Evolutionary conservation across 2,797 vertebrate species (phyloP), one percentile per base, ranked within the genome.

Genomic region (Falco biarmicus): DNA sequence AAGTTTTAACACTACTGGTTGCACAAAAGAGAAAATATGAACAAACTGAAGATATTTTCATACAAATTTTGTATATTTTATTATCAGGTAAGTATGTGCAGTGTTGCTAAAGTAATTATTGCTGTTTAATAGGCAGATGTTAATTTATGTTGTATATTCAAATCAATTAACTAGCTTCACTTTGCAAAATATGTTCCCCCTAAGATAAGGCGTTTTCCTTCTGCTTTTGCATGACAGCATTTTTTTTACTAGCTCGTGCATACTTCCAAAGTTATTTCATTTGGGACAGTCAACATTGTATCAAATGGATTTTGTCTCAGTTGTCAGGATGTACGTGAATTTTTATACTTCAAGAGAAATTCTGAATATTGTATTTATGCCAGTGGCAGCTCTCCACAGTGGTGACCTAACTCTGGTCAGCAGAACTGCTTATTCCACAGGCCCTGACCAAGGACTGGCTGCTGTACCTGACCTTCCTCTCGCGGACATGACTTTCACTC

Each of bases 241-340:
- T 78, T 88, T 86, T 90, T 89, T 19, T 1, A 78, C 12, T 10
- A 68, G 14, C 24, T 82, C 0, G 0, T 20, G 20, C n/a, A 53
- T 24, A 15, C 21, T 37, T 43, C 15, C 15, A 12, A 37, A 84
- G 26, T 84, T 29, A 56, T n/a, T 68, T 90, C 9, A 48, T 86
- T 69, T 91, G 22, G 13, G 54, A 48, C 21, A 51, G 29, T 70
- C 53, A 54, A 3, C 1, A 0, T 75, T 75, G 22, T 64, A 51
- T 32, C 57, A 69, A 92, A 63, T 41, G 2, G 16, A 28, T 68
- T 74, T 92, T 93, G 79, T 63, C n/a, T 78, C 31, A 22, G 13
- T 45, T 73, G 20, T 73, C 15, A 21, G 26, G 89, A 73, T 3
- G 8, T 45, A 50, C 0, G 0, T 59, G 18, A 51, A 28, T 53